Evolutionary conservation across 2,113 vertebrate species (phyloP).

Genomic region (Anoura caudifer): DNA sequence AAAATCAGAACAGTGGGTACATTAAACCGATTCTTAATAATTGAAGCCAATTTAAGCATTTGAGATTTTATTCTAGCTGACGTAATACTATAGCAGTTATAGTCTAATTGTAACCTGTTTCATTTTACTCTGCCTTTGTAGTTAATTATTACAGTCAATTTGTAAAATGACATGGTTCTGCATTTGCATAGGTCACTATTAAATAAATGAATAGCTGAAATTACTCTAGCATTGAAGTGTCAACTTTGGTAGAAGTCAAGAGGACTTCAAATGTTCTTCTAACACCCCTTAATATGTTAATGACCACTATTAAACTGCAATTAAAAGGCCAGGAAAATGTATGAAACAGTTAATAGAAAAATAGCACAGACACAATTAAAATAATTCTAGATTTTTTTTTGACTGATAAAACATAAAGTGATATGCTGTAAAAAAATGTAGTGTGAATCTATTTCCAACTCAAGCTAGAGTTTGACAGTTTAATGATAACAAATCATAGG

Average conservation of each 20-base stretch:
- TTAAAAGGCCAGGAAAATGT: conserved; percentile 91
- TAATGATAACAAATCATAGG: conserved; percentile 93
- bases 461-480: conserved; percentile 88
- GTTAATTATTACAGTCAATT: conserved; percentile 94
- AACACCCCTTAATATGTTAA: conserved; percentile 95
- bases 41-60: conserved; percentile 90
- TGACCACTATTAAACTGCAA: conserved; percentile 95
- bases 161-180: conserved; percentile 91
- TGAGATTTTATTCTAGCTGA: conserved; percentile 90
- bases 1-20: conserved; percentile 87
- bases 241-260: conserved; percentile 95
- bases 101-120: conserved; percentile 92
- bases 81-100: conserved; percentile 89
- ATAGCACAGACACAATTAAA: conserved; percentile 87
- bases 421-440: conserved; percentile 82
- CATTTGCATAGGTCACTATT: conserved; percentile 97
- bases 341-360: conserved; percentile 92
- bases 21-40: conserved; percentile 90
- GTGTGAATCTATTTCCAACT: conserved; percentile 85
- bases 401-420: conserved; percentile 89
- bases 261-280: conserved; percentile 92
- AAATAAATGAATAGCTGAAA: conserved; percentile 93
- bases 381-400: conserved; percentile 79
- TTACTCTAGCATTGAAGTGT: conserved; percentile 94
- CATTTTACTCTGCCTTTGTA: conserved; percentile 90